Conservation (phyloP, 2,888 invertebrate genomes). For the Pachymerium ferrugineum region DNA sequence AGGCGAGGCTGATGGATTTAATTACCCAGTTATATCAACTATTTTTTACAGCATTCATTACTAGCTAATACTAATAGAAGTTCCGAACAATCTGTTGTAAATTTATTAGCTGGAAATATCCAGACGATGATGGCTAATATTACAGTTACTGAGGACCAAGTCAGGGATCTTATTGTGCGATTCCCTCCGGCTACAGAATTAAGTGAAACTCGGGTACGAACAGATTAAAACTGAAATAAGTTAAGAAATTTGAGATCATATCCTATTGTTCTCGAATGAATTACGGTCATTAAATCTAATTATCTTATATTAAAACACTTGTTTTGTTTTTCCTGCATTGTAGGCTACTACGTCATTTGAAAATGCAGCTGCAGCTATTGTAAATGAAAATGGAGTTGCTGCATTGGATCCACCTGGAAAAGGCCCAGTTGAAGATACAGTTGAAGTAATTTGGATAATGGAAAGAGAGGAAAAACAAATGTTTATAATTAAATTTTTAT, state of each 20-base stretch:
- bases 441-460: too few species aligned
- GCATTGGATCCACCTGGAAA: background rate
- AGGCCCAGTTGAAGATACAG: background rate
- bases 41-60: background rate
- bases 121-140: slow-evolving; percentile 39
- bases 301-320: background rate
- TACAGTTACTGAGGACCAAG: slow-evolving; percentile 40
- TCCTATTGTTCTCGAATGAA: too few species aligned
- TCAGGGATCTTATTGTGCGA: slow-evolving; percentile 41
- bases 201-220: background rate
- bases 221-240: too few species aligned
- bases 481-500: background rate
- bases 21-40: background rate
- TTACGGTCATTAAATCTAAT: too few species aligned
- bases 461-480: background rate
- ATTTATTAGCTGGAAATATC: slow-evolving; percentile 28
- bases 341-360: background rate
- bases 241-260: too few species aligned
- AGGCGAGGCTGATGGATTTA: slow-evolving; percentile 38
- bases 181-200: background rate
- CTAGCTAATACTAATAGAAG: background rate
- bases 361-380: background rate
- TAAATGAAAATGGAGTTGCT: background rate
- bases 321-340: background rate
- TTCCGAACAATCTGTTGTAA: background rate